Evolutionary conservation across 2,888 invertebrate species (phyloP).

Genomic region (Drosophila niveifrons): DNA sequence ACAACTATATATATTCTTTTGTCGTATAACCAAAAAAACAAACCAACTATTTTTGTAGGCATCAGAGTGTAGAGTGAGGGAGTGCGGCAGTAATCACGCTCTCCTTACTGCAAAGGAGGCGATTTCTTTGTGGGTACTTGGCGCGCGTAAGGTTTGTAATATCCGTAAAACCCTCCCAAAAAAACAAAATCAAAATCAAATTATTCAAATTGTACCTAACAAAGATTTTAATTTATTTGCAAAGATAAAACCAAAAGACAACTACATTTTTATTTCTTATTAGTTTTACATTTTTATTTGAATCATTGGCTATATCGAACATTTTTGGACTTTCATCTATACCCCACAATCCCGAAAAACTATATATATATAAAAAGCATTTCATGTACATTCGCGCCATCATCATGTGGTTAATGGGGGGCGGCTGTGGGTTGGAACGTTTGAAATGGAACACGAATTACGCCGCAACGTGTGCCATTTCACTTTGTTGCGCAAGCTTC

Average conservation of each 20-base stretch:
- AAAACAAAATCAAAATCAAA: conserved; percentile 19
- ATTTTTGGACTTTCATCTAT: conserved; percentile 45
- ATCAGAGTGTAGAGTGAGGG: conserved; percentile 85
- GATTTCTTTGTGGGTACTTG: conserved; percentile 96
- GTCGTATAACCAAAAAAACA: conserved; percentile 66
- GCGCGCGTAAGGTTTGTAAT: conserved; percentile 93
- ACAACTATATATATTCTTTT: conserved; percentile 51
- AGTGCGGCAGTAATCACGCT: conserved; percentile 89
- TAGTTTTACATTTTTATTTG: conserved; percentile 32
- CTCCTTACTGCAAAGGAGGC: conserved; percentile 97
- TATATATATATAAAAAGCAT: conserved; percentile 18
- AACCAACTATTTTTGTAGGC: conserved; percentile 84
- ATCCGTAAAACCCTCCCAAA: conserved; percentile 43
- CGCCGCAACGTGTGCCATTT: conserved; percentile 12
- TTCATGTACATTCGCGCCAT: conserved; percentile 63
- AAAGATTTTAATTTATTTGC: conserved; percentile 43
- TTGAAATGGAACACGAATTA: conserved; percentile 35
- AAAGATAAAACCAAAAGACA: conserved; percentile 14
- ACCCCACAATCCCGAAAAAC: conserved; percentile 17
- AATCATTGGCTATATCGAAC: conserved; percentile 55
- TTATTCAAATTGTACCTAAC: conserved; percentile 28
- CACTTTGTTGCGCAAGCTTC: conserved; percentile 7
- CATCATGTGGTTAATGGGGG: conserved; percentile 37
- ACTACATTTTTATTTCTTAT: conserved; percentile 18
- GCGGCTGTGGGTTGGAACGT: conserved; percentile 18